phyloP scores from a whole-genome alignment of 2,113 vertebrate genomes.

The Motacilla tschutschensis region DNA sequence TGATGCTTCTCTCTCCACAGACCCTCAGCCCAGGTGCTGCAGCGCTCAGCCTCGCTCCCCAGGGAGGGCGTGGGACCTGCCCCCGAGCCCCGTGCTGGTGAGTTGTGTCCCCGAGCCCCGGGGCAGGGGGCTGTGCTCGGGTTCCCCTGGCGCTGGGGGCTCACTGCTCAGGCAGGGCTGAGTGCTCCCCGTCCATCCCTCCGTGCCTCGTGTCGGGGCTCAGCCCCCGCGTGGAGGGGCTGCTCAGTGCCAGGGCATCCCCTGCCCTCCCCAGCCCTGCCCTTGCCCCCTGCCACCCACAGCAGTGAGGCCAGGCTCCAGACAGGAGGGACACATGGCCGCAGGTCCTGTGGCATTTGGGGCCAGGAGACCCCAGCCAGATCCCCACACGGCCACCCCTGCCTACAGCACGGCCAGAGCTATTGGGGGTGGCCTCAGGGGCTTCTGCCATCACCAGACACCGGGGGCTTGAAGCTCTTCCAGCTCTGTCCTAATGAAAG shows the following conservation, averaged over 20 bases:
- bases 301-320: background rate
- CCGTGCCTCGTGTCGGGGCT: accelerated
- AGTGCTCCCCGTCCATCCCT: accelerated
- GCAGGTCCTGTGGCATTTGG: background rate
- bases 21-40: background rate
- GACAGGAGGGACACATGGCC: background rate
- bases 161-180: background rate
- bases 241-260: background rate
- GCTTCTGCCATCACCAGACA: background rate
- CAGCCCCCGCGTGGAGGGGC: background rate
- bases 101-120: accelerated
- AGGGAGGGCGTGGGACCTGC: background rate
- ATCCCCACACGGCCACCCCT: background rate
- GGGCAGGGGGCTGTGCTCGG: background rate
- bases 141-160: accelerated
- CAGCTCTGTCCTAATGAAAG: constrained; percentile 41
- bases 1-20: background rate
- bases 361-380: background rate
- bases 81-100: background rate
- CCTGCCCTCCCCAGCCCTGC: background rate
- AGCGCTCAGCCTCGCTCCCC: accelerated
- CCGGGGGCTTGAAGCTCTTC: background rate
- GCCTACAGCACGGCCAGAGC: background rate
- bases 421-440: background rate
- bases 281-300: background rate